Evolutionary conservation across 2,888 invertebrate species (phyloP).

Genomic region (Baccha elongata): DNA sequence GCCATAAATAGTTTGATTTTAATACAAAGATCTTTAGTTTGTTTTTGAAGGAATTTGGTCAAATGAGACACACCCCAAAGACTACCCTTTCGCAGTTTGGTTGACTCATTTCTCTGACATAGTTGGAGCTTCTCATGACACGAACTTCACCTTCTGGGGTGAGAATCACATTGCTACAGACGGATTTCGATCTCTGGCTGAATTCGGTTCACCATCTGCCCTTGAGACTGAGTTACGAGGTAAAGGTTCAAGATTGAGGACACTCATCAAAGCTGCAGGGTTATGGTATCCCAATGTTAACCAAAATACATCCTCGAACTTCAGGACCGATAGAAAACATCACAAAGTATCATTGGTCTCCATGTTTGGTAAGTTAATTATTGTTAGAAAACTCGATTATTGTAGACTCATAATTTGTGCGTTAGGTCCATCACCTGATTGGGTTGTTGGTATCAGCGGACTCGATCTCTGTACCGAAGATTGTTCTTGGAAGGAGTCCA

Average conservation of each 20-base stretch:
- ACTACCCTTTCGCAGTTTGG: conserved; percentile 95
- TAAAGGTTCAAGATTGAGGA: conserved; percentile 89
- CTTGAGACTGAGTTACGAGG: conserved; percentile 95
- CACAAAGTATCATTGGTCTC: conserved; percentile 94
- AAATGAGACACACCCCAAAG: conserved; percentile 96
- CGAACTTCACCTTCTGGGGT: conserved; percentile 95
- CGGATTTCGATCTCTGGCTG: conserved; percentile 90
- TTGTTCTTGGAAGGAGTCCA: conserved; percentile 94
- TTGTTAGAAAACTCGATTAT: too few relatives aligned
- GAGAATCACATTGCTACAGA: conserved; percentile 93
- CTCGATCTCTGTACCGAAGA: conserved; percentile 93
- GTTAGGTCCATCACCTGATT: conserved; percentile 98
- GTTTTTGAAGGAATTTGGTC: conserved; percentile 98
- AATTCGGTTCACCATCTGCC: conserved; percentile 90
- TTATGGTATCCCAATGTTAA: conserved; percentile 95
- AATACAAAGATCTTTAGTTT: conserved; percentile 83
- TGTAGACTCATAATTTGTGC: not conserved
- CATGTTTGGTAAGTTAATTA: conserved; percentile 84
- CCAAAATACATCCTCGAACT: conserved; percentile 90
- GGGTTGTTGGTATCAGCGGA: conserved; percentile 96
- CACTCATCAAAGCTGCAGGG: conserved; percentile 94
- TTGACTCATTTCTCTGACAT: conserved; percentile 98
- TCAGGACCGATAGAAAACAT: conserved; percentile 92
- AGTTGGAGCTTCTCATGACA: conserved; percentile 96
- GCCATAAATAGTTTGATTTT: not conserved